These are phyloP conservation scores for Trisateles emortualis DNA, from an alignment of 2,888 invertebrate species.

Conservation along the genomic window DNA sequence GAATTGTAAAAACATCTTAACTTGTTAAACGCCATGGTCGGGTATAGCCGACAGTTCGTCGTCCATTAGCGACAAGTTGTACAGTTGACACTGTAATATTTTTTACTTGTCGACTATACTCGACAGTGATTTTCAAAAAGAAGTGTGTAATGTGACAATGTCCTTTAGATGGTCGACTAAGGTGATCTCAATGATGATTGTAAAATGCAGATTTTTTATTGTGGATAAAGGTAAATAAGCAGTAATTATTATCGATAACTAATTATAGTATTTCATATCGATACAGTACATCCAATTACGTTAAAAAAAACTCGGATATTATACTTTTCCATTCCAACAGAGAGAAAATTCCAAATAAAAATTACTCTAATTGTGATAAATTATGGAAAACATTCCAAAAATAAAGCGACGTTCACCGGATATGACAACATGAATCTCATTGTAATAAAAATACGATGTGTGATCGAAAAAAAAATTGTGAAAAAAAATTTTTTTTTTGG, in stretches of 20 bases:
- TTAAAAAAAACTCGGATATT: neutral
- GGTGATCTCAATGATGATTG: neutral
- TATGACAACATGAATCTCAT: slow-evolving; percentile 70
- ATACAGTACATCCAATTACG: neutral
- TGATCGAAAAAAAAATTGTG: slow-evolving; percentile 39
- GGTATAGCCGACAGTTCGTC: too few species aligned
- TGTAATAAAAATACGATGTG: slow-evolving; percentile 33
- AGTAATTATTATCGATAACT: neutral
- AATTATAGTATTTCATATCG: too few species aligned
- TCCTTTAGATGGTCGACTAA: neutral
- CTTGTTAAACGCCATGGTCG: too few species aligned
- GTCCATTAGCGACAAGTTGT: too few species aligned
- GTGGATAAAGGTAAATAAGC: too few species aligned
- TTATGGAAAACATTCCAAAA: slow-evolving; percentile 61
- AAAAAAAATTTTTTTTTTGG: slow-evolving; percentile 27
- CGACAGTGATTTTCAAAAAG: too few species aligned
- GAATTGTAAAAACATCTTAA: neutral
- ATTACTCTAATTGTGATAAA: slow-evolving; percentile 19
- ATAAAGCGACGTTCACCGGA: slow-evolving; percentile 47
- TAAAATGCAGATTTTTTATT: too few species aligned
- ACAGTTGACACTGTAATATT: too few species aligned
- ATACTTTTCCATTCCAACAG: slow-evolving; percentile 43
- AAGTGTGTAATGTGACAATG: neutral
- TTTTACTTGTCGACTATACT: too few species aligned
- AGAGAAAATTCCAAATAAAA: slow-evolving; percentile 21